Evolutionary conservation across 2,113 vertebrate genomes (phyloP).

Genomic region (Lepus americanus): DNA sequence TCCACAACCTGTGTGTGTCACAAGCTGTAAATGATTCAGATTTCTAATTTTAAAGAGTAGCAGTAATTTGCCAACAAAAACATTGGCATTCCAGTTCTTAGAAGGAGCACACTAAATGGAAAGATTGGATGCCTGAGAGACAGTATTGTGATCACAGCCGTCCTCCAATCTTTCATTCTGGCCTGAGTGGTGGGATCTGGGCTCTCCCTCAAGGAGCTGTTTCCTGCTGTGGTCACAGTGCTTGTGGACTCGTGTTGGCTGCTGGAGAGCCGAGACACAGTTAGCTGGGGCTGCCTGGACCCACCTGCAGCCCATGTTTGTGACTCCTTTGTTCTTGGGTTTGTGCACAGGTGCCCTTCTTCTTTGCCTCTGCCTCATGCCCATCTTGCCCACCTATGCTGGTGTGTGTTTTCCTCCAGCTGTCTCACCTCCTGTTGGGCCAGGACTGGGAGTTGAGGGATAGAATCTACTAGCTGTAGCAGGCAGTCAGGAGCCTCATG

Average conservation of each 20-base stretch:
- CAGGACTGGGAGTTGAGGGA: background rate
- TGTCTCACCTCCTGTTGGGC: background rate
- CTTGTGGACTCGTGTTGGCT: background rate
- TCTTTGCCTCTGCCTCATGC: background rate
- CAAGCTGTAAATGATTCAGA: conserved; percentile 60
- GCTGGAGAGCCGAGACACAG: background rate
- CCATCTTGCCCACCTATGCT: background rate
- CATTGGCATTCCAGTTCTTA: conserved; percentile 47
- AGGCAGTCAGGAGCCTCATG: background rate
- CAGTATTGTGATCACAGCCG: background rate
- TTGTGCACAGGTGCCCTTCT: background rate
- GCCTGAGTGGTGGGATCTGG: background rate
- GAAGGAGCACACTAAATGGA: conserved; percentile 42
- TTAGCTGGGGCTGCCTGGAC: background rate
- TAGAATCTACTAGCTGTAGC: too few species aligned
- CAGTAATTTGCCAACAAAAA: conserved; percentile 51
- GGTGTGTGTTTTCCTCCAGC: background rate
- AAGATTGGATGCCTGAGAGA: conserved; percentile 35
- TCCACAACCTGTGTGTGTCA: background rate
- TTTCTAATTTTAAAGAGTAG: conserved; percentile 27
- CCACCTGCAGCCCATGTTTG: background rate
- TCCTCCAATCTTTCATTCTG: background rate
- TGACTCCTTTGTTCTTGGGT: background rate
- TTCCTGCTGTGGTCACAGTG: background rate
- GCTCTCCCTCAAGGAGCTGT: background rate